Conservation (phyloP, 2,888 invertebrate species). For the Meghimatium bilineatum region DNA sequence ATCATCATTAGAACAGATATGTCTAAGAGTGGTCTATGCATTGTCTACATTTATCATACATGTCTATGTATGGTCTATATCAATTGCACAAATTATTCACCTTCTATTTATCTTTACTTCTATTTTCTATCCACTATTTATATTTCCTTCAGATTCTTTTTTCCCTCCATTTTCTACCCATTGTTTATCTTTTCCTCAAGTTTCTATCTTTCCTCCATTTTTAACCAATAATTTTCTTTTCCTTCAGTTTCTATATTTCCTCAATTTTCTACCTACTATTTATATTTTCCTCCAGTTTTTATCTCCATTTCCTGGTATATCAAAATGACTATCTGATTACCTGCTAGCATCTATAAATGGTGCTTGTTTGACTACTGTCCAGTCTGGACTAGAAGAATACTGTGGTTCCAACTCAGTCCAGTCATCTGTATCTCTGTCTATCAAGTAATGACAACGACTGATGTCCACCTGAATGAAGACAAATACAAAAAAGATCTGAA, state of each 20-base stretch:
- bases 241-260: too few species aligned
- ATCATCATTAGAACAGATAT: too few species aligned
- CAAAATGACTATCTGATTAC: constrained; percentile 19
- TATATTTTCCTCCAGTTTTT: not conserved
- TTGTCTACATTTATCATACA: too few species aligned
- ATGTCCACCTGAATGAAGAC: constrained; percentile 82
- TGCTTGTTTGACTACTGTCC: constrained; percentile 85
- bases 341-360: constrained; percentile 81
- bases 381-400: constrained; percentile 84
- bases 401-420: constrained; percentile 86
- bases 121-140: too few species aligned
- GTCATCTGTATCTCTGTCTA: constrained; percentile 87
- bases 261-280: not conserved
- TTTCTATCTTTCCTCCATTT: too few species aligned
- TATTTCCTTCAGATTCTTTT: too few species aligned
- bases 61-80: too few species aligned
- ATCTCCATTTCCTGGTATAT: not conserved
- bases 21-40: too few species aligned
- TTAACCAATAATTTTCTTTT: too few species aligned
- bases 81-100: too few species aligned
- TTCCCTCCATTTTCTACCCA: not conserved
- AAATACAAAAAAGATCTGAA: not conserved
- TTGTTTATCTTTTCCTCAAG: not conserved
- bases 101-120: too few species aligned
- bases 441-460: constrained; percentile 88